Conservation (phyloP, 64 coral and sea anemone genomes). For the Cladopsammia gracilis region DNA sequence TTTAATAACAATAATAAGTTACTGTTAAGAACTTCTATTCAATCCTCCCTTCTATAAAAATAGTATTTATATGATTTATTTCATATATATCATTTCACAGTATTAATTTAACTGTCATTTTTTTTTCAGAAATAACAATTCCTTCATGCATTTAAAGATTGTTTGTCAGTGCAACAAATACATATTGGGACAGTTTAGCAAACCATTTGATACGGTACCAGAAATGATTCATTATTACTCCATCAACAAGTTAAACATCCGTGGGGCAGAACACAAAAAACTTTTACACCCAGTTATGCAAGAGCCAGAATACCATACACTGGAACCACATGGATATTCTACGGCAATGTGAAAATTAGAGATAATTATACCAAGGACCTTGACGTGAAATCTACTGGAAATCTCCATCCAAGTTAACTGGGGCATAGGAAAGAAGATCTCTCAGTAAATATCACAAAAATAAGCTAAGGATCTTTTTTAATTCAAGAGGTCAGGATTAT, state of each 20-base stretch:
- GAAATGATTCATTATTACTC: slow-evolving; percentile 95
- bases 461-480: too few species aligned
- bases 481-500: not conserved
- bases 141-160: slow-evolving; percentile 97
- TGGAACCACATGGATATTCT: slow-evolving; percentile 29
- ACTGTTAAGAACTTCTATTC: too few species aligned
- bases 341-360: slow-evolving; percentile 15
- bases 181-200: slow-evolving; percentile 97
- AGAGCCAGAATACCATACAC: slow-evolving; percentile 73
- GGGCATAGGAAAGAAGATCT: too few species aligned
- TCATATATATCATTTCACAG: too few species aligned
- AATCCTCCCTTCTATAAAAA: not conserved
- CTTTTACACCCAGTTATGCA: slow-evolving; percentile 72
- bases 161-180: slow-evolving; percentile 63
- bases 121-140: slow-evolving; percentile 88
- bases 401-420: too few species aligned
- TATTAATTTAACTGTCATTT: slow-evolving; percentile 4
- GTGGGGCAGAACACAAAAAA: slow-evolving; percentile 94
- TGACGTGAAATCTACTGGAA: not conserved
- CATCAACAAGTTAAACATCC: slow-evolving; percentile 93
- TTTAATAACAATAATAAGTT: too few species aligned
- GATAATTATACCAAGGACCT: too few species aligned
- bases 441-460: too few species aligned
- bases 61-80: too few species aligned
- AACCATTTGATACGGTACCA: slow-evolving; percentile 92